Conservation (phyloP, 1,140 invertebrate genomes). For the Pogonomyrmex barbatus region DNA sequence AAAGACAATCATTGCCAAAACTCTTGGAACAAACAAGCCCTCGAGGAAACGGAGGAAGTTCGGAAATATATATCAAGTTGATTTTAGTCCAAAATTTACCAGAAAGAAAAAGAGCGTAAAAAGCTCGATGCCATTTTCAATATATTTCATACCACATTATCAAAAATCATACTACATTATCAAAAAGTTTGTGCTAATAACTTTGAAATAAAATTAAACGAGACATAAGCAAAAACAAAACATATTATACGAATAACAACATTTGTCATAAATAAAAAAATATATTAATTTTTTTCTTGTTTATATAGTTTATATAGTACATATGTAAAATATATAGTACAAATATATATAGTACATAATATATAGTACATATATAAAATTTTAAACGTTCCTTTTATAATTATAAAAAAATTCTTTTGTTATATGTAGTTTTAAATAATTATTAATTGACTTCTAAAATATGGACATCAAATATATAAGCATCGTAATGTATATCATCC, state of each 20-base stretch:
- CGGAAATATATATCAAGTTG: slow-evolving; percentile 11
- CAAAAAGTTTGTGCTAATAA: not conserved
- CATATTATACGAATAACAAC: not conserved
- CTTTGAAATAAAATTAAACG: slow-evolving; percentile 18
- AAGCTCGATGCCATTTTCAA: not conserved
- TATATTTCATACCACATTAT: not conserved
- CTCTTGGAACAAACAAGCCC: slow-evolving; percentile 20
- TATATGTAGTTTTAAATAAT: not conserved
- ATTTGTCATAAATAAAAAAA: slow-evolving; percentile 23
- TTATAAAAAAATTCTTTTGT: not conserved
- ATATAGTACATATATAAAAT: not conserved
- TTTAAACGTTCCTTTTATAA: not conserved
- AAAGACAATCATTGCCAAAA: slow-evolving; percentile 31
- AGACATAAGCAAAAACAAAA: not conserved
- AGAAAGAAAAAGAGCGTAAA: not conserved
- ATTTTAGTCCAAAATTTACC: slow-evolving; percentile 6
- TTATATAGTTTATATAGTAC: not conserved
- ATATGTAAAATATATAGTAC: not conserved
- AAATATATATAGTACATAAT: no score
- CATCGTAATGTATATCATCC: not conserved
- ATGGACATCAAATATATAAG: not conserved
- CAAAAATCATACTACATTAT: not conserved
- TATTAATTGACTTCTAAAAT: no score
- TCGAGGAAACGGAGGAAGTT: slow-evolving; percentile 9
- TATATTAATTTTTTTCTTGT: not conserved